Evolutionary conservation across 2,113 vertebrate genomes (phyloP), one percentile per base, ranked within the genome.

Genomic region (Xenopus laevis): DNA sequence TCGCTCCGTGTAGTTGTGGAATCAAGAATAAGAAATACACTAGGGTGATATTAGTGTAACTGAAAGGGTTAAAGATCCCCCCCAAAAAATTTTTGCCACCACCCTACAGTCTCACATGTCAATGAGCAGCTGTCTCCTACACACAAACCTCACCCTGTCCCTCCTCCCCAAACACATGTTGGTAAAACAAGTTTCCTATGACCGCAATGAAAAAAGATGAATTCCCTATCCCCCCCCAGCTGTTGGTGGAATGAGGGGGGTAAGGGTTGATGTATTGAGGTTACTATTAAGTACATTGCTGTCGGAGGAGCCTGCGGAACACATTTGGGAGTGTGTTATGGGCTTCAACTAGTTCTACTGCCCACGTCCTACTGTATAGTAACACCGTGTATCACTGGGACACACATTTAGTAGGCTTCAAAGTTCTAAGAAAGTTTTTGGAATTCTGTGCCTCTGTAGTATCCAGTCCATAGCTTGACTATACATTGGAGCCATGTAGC

Each of bases 121-220:
- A 21, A 13, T 20, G 15, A 64, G 60, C 74, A 77, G 74, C 74
- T 77, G 74, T 70, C 59, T 40, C 33, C 33, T 40, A 40, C 33
- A 68, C 64, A 74, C 72, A 68, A 68, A 64, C 55, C 58, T 13
- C 47, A 6, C n/a, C 27, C 73, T 53, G 23, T 27, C 4, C 23
- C 23, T 27, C 23, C 23, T 2, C 23, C 23, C 23, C 23, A 27
- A 27, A 4, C 23, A 27, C 23, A 27, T 27, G 61, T 58, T 21
- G 20, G 27, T 23, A 75, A 75, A 61, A 13, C 23, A 21, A 23
- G 65, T 57, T 44, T 77, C 66, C 53, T 30, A 44, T 70, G 52
- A 57, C 50, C 27, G 16, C 17, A 55, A n/a, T n/a, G 16, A 55
- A 9, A 55, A 27, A 55, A 40, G 2, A 33, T 33, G 30, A 40